Percentiles rank a stretch among this genome's conserved stretches.
Evolutionary conservation across 2,113 vertebrate species (phyloP).

Genomic region (Scopus umbretta): DNA sequence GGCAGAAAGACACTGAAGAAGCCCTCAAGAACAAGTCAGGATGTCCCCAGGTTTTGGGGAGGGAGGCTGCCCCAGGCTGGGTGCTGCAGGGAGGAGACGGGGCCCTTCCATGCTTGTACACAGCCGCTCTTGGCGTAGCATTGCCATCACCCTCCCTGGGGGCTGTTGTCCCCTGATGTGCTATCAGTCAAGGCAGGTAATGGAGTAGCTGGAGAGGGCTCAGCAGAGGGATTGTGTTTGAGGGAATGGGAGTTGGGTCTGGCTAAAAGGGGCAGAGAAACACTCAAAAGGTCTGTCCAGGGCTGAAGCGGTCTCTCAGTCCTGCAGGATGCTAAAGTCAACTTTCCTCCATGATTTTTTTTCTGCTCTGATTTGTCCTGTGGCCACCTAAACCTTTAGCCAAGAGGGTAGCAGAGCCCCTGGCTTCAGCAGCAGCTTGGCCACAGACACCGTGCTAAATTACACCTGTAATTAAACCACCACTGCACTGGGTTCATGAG

Average conservation of each 20-base stretch:
- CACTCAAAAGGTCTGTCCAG: neutral
- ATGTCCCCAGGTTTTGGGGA: neutral
- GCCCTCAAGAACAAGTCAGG: neutral
- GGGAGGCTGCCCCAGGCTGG: neutral
- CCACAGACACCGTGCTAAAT: fast-evolving
- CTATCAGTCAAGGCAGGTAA: neutral
- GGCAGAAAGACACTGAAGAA: neutral
- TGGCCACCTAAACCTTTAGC: neutral
- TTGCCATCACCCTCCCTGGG: fast-evolving
- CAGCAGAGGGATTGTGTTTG: neutral
- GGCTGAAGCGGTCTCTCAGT: neutral
- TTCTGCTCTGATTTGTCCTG: neutral
- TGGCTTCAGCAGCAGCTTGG: neutral
- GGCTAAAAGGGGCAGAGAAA: neutral
- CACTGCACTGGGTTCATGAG: fast-evolving
- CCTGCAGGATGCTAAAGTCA: neutral
- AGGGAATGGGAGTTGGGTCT: fast-evolving
- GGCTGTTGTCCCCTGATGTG: neutral
- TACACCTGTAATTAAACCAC: neutral
- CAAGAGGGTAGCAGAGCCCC: neutral
- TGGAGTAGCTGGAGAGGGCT: neutral
- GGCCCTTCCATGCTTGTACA: too few species aligned
- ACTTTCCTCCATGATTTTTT: neutral
- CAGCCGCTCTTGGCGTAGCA: neutral
- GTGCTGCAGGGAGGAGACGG: neutral